Base-by-base conservation (phyloP, 2,113 vertebrate genomes). In the Albula goreensis region DNA sequence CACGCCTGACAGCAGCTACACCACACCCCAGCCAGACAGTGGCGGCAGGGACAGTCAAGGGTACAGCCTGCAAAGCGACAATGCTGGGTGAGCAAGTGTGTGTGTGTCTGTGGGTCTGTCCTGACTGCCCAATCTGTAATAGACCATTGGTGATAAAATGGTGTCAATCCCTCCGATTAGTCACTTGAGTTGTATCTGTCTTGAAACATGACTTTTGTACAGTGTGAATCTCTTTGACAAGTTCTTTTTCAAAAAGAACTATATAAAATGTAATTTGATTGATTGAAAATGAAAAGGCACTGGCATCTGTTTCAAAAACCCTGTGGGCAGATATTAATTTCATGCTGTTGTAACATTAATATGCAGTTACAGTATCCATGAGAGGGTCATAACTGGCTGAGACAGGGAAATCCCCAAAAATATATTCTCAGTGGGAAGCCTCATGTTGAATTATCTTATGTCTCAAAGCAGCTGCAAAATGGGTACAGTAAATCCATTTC, bases 1-100 rank as follows among this genome's bases (percentile, higher is more conserved):
- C 5, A n/a, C 90, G 2, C 85, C 95, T 12, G 92, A 91, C 87
- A 91, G 87, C 0, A 79, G 89, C 82, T 89, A 89, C 85, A 88
- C 91, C 87, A 87, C 93, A 79, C 82, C 92, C 78, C 85, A 90
- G 25, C 90, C 90, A 85, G 92, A 93, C 77, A 91, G 90, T 10
- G 90, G 85, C 8, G 85, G 49, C 25, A 53, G 82, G 8, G 91
- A 93, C 49, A 5, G 87, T 50, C 85, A 94, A 60, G 0, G 80
- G 2, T 95, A 93, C 78, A 78, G 82, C 82, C 13, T 94, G 86
- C 96, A 95, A 86, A 92, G 87, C 3, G 94, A 96, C 90, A 87
- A 91, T 90, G 90, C 93, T 88, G 96, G 93, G 90, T 96, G 83
- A 92, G 93, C 70, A 50, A 48, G 48, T 17, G 56, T 66, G 60